phyloP scores from a whole-genome alignment of 2,113 vertebrate genomes.

The Tinamus guttatus region DNA sequence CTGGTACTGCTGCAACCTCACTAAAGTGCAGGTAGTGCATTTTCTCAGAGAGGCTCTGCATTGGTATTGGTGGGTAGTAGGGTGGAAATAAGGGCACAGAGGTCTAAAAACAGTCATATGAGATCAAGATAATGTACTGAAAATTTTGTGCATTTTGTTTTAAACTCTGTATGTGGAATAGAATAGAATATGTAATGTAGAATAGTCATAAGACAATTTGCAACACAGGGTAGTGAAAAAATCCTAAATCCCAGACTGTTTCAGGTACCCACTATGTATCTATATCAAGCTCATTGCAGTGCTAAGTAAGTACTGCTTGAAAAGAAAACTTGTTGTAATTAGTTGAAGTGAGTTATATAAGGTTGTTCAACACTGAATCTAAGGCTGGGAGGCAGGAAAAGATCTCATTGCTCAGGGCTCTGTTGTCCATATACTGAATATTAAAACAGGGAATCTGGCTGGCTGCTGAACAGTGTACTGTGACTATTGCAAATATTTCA shows the following conservation, averaged over 20 bases:
- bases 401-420: not conserved
- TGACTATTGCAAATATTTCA: not conserved
- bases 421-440: not conserved
- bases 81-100: fast-evolving
- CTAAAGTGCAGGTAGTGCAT: not conserved
- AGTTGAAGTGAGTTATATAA: not conserved
- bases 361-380: not conserved
- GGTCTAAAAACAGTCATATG: not conserved
- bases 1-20: not conserved
- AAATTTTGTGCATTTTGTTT: not conserved
- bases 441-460: not conserved
- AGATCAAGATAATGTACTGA: not conserved
- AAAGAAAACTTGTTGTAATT: not conserved
- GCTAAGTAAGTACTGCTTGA: not conserved
- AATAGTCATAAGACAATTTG: not conserved
- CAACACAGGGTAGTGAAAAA: not conserved
- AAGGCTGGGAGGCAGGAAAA: not conserved
- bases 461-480: fast-evolving
- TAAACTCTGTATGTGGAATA: too few species aligned
- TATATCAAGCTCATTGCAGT: not conserved
- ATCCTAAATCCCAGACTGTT: not conserved
- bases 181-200: too few species aligned
- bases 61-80: not conserved
- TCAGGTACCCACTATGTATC: not conserved
- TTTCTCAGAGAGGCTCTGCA: not conserved